Evolutionary conservation across 1,140 invertebrate genomes (phyloP), one percentile per base, ranked within the genome.

Genomic region (Drosophila sproati): DNA sequence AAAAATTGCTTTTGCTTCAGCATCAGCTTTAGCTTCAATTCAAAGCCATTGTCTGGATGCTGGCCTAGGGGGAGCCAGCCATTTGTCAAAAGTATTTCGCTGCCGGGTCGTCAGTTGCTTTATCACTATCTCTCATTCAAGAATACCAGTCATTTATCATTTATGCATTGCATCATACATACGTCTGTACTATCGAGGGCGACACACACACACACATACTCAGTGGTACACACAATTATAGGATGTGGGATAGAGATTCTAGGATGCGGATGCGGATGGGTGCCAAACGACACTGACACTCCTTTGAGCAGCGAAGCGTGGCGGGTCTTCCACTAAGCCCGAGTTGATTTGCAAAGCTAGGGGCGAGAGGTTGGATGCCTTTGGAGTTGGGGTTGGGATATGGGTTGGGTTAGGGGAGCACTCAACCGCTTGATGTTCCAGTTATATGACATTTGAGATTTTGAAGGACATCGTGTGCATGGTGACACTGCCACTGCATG

Each of bases 341-440:
- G 68, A 83, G 77, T 83, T 87, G 83, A 87, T 87, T 87, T 87
- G 83, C 70, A 88, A 87, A 87, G 83, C 80, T 73, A n/a, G 48
- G 5, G 12, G 64, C 1, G n/a, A 29, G 20, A 29, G 20, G 28
- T 55, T 5, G 28, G 7, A 4, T 20, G 5, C 7, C 4, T 29
- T 2, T 39, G 3, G 52, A 32, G 32, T 20, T 55, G 34, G 10
- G 28, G 12, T 2, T 34, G n/a, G 28, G 8, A 12, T 12, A 12
- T 4, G 4, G 12, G 5, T 29, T 1, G 2, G 3, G 29, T n/a
- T 28, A 10, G 31, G 10, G 31, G 5, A 10, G 5, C 79, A 78
- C 63, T 72, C 78, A 73, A 73, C 82, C 79, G 66, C 66, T 77
- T 82, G 78, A 87, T 82, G 69, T 82, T 82, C 77, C 71, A 74